Evolutionary conservation across 37 sponge, comb jelly and placozoan genomes (phyloP), one percentile per base, ranked within the genome.

Genomic region (Tethya wilhelma): DNA sequence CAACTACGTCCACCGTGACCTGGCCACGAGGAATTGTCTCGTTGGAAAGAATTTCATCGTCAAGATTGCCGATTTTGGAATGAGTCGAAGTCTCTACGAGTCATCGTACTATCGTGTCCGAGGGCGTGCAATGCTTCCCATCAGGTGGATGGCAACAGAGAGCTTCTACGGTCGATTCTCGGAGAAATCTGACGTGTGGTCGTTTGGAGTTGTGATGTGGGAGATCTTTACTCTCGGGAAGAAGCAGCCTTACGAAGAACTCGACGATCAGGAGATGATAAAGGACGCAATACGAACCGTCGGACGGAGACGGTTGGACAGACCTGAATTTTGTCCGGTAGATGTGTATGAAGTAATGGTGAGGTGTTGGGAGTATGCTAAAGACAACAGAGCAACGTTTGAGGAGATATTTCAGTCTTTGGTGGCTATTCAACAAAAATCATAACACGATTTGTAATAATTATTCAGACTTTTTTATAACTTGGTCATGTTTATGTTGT

Each of bases 211-310:
- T 0, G 77, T 74, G 44, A 68, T 90, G 75, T 90, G 91, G 91
- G 86, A 90, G 62, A 70, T 85, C 12, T 85, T 84, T 70, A 87
- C 79, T 1, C 74, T 90, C 41, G 67, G 91, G 23, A 65, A 84
- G 70, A 19, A 53, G 4, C 84, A 90, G 49, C 95, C 95, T 4
- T 94, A 87, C 45, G 88, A 83, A 30, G 82, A 87, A 19, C 30
- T 79, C 40, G 62, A 80, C 1, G 95, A 94, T 59, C 91, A 94
- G 59, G 95, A 94, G 31, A 74, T 94, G 67, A 87, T 94, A 28
- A 67, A 84, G 42, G 87, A 94, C 66, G 91, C 89, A 39, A 65
- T 92, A 29, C 60, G 63, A 31, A 79, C 68, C 4, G 30, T 30
- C 1, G 59, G 44, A 2, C 37, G 84, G 8, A 41, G 26, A 6